Conservation (phyloP, 1,140 invertebrate species). For the Tetramorium parvispinum region DNA sequence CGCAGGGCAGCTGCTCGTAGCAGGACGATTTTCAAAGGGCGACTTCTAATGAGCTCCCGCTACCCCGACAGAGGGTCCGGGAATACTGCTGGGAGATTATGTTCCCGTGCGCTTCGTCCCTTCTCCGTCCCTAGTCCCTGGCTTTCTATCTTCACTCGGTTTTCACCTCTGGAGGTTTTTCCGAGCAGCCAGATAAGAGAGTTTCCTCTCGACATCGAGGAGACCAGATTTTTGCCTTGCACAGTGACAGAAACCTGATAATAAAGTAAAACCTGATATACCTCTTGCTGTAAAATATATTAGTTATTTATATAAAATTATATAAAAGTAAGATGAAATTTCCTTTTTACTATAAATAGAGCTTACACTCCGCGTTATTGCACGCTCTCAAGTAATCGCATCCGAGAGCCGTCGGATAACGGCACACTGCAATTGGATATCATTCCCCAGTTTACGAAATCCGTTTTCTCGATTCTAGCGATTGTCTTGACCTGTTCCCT, state of each 20-base stretch:
- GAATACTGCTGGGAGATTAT: conserved; percentile 32
- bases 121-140: background rate
- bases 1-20: conserved; percentile 46
- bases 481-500: background rate
- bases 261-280: conserved; percentile 1
- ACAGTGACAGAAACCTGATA: background rate
- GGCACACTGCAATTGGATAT: background rate
- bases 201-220: background rate
- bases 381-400: background rate
- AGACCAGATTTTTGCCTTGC: background rate
- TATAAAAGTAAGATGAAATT: background rate
- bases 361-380: background rate
- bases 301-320: conserved; percentile 3
- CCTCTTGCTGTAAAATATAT: background rate
- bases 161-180: conserved; percentile 28
- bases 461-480: background rate
- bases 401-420: background rate
- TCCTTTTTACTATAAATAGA: background rate
- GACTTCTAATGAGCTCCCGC: conserved; percentile 52
- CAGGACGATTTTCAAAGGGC: conserved; percentile 50
- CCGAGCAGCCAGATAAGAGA: background rate
- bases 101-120: conserved; percentile 2
- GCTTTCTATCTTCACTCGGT: background rate
- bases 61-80: conserved; percentile 29
- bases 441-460: background rate